These are phyloP conservation scores for Arrhopalites spinosus DNA, from an alignment of 2,888 invertebrate genomes.

Conservation along the genomic window DNA sequence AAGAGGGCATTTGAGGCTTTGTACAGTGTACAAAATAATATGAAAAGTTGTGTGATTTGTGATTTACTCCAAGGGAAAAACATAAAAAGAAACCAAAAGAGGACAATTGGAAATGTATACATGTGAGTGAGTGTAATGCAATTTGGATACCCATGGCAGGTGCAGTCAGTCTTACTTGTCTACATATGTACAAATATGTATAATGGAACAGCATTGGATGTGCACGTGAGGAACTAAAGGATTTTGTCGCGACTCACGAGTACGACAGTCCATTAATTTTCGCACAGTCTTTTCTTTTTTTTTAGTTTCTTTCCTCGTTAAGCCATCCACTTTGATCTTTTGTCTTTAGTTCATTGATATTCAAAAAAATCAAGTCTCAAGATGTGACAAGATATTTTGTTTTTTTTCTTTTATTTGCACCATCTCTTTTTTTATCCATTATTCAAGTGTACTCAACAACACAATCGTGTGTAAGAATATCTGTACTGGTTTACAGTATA, in stretches of 20 bases:
- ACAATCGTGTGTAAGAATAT: too few relatives aligned
- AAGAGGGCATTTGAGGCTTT: neutral
- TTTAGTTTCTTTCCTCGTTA: neutral
- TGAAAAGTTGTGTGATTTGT: neutral
- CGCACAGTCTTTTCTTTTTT: neutral
- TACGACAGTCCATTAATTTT: constrained; percentile 30
- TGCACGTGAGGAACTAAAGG: neutral
- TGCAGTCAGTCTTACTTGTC: neutral
- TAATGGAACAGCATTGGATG: neutral
- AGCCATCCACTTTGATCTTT: neutral
- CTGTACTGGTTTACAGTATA: too few relatives aligned
- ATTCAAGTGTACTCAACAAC: too few relatives aligned
- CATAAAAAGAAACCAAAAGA: neutral
- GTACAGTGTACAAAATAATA: neutral
- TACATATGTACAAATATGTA: neutral
- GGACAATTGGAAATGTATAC: constrained; percentile 6
- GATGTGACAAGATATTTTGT: constrained; percentile 3
- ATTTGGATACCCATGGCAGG: too few relatives aligned
- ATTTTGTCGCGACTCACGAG: constrained; percentile 12
- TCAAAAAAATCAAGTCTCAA: neutral
- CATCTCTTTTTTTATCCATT: too few relatives aligned
- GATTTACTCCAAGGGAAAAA: neutral
- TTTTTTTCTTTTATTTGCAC: neutral
- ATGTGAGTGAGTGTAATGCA: too few relatives aligned
- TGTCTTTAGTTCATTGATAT: neutral